Base-by-base conservation (phyloP, 2,797 vertebrate species). In the Halcyon smyrnensis region DNA sequence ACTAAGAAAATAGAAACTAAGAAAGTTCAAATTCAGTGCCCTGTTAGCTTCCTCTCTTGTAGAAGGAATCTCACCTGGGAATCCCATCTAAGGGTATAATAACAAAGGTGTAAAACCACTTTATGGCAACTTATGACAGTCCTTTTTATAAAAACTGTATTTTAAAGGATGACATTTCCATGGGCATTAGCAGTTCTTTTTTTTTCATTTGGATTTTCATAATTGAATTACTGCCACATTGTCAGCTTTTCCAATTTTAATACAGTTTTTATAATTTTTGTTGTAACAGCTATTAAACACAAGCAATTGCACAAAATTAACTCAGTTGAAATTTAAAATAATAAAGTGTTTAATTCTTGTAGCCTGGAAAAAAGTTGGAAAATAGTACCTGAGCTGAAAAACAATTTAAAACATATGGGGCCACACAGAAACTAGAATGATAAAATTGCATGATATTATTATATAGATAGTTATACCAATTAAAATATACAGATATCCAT, bases 301-400 rank as follows among this genome's bases (percentile, higher is more conserved):
- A 91, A 91, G 39, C 56, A 92, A 82, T 88, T 91, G 34, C 85
- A 81, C 70, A 63, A 96, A 90, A 76, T 90, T 78, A 88, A 65
- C 65, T 78, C 63, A n/a, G 4, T 23, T 82, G 43, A 88, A 84
- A 93, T 53, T 87, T 91, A 87, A 94, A 94, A 92, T 19, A 81
- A 71, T 68, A 71, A 91, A 91, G 4, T 28, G 2, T 60, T 86
- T 81, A 82, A 62, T 25, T 50, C 36, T 68, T 65, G 8, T 10
- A 87, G 16, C 8, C 45, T 79, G 23, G 3, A 89, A 19, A 69
- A 78, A 88, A 82, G 12, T 43, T 95, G 54, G 32, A 75, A 96
- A 90, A 86, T 69, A 4, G 6, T 39, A 62, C 10, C 13, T 41
- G 36, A 89, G 62, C 11, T 77, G 7, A 84, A 68, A 8, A 53